These are phyloP conservation scores for Amaurobius ferox DNA, from an alignment of 2,888 invertebrate species.

Conservation along the genomic window DNA sequence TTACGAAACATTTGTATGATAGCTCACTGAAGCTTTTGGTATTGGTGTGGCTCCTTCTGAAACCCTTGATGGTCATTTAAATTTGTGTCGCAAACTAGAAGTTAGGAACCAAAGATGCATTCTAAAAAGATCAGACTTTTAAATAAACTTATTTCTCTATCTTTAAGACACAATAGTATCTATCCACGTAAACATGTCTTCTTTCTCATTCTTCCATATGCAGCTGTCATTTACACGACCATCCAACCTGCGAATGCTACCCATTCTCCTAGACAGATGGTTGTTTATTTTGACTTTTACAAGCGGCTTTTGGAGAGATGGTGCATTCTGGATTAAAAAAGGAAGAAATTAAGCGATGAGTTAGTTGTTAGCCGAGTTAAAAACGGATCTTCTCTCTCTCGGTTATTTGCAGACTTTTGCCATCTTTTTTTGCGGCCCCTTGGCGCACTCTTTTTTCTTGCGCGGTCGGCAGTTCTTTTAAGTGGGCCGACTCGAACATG, in stretches of 20 bases:
- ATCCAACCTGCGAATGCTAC: neutral
- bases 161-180: too few species aligned
- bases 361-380: constrained; percentile 65
- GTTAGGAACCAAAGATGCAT: too few species aligned
- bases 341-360: constrained; percentile 57
- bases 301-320: constrained; percentile 13
- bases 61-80: too few species aligned
- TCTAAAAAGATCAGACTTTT: too few species aligned
- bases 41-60: too few species aligned
- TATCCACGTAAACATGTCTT: too few species aligned
- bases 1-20: too few species aligned
- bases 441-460: neutral
- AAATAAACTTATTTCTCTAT: too few species aligned
- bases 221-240: neutral
- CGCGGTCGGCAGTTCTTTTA: constrained; percentile 7
- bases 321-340: constrained; percentile 13
- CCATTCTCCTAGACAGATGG: constrained; percentile 28
- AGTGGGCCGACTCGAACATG: constrained; percentile 25
- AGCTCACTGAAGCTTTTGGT: too few species aligned
- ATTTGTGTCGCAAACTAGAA: too few species aligned
- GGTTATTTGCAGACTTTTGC: constrained; percentile 33
- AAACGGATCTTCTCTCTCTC: constrained; percentile 46
- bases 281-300: constrained; percentile 41
- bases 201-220: too few species aligned
- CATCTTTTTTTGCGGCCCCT: too few species aligned